Conservation (phyloP, 2,888 invertebrate genomes). For the Trachelus tabidus region DNA sequence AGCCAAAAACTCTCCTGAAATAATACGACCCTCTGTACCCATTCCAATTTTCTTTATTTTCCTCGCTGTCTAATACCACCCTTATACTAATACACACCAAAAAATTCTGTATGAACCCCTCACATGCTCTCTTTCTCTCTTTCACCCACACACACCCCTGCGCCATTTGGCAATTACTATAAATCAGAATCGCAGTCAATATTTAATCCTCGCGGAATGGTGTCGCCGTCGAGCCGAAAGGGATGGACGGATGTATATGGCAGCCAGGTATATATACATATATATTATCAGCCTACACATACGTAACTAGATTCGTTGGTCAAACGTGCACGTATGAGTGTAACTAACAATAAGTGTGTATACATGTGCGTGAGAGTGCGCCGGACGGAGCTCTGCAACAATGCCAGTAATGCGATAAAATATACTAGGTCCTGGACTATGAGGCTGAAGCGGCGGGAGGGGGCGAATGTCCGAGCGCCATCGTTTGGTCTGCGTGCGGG, state of each 20-base stretch:
- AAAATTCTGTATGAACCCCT: conserved; percentile 21
- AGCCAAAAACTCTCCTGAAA: conserved; percentile 50
- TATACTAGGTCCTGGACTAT: conserved; percentile 47
- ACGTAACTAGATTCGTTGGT: too few species aligned
- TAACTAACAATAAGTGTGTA: conserved; percentile 11
- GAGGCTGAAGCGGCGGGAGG: conserved; percentile 23
- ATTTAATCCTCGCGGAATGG: conserved; percentile 63
- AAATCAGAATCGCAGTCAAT: conserved; percentile 65
- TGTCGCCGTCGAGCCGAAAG: conserved; percentile 47
- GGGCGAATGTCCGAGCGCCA: not conserved
- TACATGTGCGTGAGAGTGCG: conserved; percentile 25
- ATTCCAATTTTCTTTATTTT: conserved; percentile 22
- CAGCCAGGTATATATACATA: not conserved
- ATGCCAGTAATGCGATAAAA: conserved; percentile 62
- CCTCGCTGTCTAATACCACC: conserved; percentile 30
- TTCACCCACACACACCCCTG: conserved; percentile 40
- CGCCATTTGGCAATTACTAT: conserved; percentile 61
- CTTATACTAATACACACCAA: conserved; percentile 22
- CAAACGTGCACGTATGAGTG: too few species aligned
- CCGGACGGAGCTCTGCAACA: conserved; percentile 51
- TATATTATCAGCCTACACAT: too few species aligned
- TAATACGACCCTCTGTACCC: conserved; percentile 40
- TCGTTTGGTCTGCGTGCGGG: too few species aligned
- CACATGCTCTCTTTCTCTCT: conserved; percentile 28
- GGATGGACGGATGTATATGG: conserved; percentile 31